Percentiles rank a stretch among this genome's conserved stretches.
These are phyloP conservation scores for Pachypanchax playfairii DNA, from an alignment of 2,113 vertebrate species.

Conservation along the genomic window DNA sequence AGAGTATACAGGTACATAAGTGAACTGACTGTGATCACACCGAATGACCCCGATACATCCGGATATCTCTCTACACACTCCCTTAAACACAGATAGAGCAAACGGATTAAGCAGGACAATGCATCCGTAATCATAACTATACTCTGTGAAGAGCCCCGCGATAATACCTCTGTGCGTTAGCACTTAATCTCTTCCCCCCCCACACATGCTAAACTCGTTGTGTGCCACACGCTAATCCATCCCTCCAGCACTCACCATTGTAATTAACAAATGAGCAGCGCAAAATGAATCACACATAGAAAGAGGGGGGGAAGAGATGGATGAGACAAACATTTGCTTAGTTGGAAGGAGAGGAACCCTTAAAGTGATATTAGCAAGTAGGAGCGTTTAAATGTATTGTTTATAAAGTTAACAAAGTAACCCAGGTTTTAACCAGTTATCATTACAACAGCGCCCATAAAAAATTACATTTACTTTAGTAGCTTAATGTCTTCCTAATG, in stretches of 20 bases:
- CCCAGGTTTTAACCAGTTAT: not conserved
- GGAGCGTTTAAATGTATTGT: slow-evolving; percentile 8
- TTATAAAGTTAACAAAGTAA: slow-evolving; percentile 14
- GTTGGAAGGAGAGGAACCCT: not conserved
- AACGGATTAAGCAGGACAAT: slow-evolving; percentile 71
- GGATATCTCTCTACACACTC: slow-evolving; percentile 12
- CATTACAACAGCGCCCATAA: slow-evolving; percentile 20
- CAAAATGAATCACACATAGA: slow-evolving; percentile 43
- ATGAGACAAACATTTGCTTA: slow-evolving; percentile 36
- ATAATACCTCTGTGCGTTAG: slow-evolving; percentile 71
- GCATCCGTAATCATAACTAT: slow-evolving; percentile 69
- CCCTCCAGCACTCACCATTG: slow-evolving; percentile 61
- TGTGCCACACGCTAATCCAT: slow-evolving; percentile 75
- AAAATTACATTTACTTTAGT: slow-evolving; percentile 6
- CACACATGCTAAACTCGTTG: slow-evolving; percentile 56
- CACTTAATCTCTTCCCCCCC: slow-evolving; percentile 62
- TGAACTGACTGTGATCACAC: slow-evolving; percentile 19
- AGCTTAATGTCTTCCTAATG: slow-evolving; percentile 10
- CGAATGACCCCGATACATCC: slow-evolving; percentile 28
- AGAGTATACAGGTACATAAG: slow-evolving; percentile 2
- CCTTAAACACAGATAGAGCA: slow-evolving; percentile 24
- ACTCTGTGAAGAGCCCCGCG: slow-evolving; percentile 60
- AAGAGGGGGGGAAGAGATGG: slow-evolving; percentile 22
- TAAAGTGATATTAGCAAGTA: slow-evolving; percentile 5
- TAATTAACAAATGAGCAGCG: slow-evolving; percentile 71